These are phyloP conservation scores for Papilio glaucus DNA, from an alignment of 1,140 invertebrate genomes.

Conservation along the genomic window DNA sequence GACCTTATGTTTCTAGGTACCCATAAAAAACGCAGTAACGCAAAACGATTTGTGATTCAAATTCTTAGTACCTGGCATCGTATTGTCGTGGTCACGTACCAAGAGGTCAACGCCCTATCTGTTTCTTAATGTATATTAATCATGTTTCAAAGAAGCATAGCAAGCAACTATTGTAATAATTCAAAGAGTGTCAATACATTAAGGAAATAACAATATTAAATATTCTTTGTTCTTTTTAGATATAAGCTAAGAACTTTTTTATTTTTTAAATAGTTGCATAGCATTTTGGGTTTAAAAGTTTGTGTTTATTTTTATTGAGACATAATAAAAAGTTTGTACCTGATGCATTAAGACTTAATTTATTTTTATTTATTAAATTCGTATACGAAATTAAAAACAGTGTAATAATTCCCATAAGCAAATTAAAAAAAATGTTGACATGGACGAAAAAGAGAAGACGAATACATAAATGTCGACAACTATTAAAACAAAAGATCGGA, in stretches of 20 bases:
- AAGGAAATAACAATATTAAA: no score
- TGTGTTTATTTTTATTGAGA: no score
- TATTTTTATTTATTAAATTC: no score
- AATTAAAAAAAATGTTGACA: no score
- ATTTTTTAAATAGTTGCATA: no score
- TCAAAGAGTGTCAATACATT: no score
- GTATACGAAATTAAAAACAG: no score
- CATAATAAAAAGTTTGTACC: not conserved
- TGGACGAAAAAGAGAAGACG: not conserved
- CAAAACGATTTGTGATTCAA: not conserved
- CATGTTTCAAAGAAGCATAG: not conserved
- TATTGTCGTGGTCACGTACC: not conserved
- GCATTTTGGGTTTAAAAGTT: no score
- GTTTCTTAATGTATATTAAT: not conserved
- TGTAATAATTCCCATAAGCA: no score
- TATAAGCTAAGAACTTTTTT: no score
- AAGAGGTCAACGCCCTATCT: not conserved
- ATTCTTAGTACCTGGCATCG: not conserved
- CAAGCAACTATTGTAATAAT: no score
- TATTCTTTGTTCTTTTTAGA: no score
- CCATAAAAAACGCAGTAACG: not conserved
- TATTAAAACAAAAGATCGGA: not conserved
- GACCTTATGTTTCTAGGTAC: not conserved
- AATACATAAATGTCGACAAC: not conserved
- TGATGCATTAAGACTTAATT: not conserved